phyloP scores from a whole-genome alignment of 2,888 invertebrate genomes.

The Leptopilina drosophilae region DNA sequence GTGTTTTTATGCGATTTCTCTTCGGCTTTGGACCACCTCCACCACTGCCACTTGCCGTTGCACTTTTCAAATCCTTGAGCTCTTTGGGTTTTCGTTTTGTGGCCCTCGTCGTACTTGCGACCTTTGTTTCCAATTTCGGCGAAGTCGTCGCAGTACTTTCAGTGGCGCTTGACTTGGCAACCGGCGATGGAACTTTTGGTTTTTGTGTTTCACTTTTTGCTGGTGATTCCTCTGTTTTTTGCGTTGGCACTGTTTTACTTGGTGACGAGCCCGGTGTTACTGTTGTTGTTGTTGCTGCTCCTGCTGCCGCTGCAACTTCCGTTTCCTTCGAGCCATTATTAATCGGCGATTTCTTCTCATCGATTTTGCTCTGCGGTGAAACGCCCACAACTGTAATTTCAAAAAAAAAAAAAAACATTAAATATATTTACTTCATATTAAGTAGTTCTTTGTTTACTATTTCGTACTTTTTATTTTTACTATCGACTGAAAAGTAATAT shows the following conservation, averaged over 20 bases:
- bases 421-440: too few relatives aligned
- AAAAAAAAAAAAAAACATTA: neutral
- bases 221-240: conserved; percentile 55
- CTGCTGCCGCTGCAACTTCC: conserved; percentile 47
- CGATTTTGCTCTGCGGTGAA: conserved; percentile 65
- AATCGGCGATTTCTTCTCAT: conserved; percentile 70
- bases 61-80: conserved; percentile 69
- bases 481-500: too few relatives aligned
- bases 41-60: conserved; percentile 67
- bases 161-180: conserved; percentile 52
- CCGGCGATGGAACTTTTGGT: conserved; percentile 39
- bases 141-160: conserved; percentile 55
- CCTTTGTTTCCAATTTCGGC: conserved; percentile 61
- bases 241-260: conserved; percentile 45
- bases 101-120: conserved; percentile 58
- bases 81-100: conserved; percentile 73
- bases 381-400: conserved; percentile 55
- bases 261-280: neutral
- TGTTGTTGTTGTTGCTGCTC: neutral
- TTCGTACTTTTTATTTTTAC: too few relatives aligned
- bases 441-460: too few relatives aligned
- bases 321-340: conserved; percentile 67
- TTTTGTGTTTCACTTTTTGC: conserved; percentile 52
- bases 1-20: conserved; percentile 83
- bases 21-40: conserved; percentile 77